Evolutionary conservation across 1,140 invertebrate species (phyloP), one percentile per base, ranked within the genome.

Genomic region (Halesus radiatus): DNA sequence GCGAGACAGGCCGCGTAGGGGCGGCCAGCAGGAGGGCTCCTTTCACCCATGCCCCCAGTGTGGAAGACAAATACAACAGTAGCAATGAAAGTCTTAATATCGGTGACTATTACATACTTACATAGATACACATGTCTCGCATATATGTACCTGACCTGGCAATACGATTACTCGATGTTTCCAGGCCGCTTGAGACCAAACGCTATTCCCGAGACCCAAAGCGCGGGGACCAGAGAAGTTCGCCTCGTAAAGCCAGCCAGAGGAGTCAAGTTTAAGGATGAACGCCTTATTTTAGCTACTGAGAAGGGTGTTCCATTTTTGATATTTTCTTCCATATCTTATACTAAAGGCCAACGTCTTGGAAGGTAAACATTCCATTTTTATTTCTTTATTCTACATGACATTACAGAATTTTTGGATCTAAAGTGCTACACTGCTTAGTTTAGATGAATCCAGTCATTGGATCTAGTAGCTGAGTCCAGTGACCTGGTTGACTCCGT

Each of bases 251-350:
- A 79, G 64, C 89, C 92, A 54, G 85, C 89, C 20, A 92, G 92
- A 84, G 91, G 91, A 76, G 91, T 93, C 26, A 92, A 91, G 87
- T 93, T 95, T 85, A 92, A 90, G 79, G 94, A 96, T 87, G 95
- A 96, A 86, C 91, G 95, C 84, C 89, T 97, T 76, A 92, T 95
- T 70, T 89, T 97, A 86, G 92, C 94, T 77, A 92, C 95, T 79
- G 84, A 91, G 52, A 91, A 93, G 85, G 91, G 93, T 86, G 91
- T 93, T 64, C 96, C 96, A 50, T 95, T 96, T 87, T 88, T 95
- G 81, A 90, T 97, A 75, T 97, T 96, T 88, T 96, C 96, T 26
- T 92, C 94, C 56, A 91, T 97, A 85, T 94, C 95, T 56, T 96
- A 96, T 85, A 93, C 92, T 80, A 95, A 93, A 88, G 92, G 91